These are phyloP conservation scores for Tachyglossus aculeatus DNA, from an alignment of 2,797 vertebrate species.

Conservation along the genomic window DNA sequence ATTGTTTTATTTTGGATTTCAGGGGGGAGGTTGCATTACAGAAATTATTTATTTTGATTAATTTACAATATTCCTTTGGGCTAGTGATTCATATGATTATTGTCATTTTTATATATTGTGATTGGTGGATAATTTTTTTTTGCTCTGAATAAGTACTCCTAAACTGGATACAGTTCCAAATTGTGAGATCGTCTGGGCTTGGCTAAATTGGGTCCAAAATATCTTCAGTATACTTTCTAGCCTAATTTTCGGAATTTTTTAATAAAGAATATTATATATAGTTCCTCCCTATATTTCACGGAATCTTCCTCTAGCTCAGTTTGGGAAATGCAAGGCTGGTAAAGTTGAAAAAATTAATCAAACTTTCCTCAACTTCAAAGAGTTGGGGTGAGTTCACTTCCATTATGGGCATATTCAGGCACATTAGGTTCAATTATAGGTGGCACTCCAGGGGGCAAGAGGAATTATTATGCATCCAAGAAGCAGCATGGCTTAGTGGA, in stretches of 20 bases:
- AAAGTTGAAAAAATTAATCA: too few species aligned
- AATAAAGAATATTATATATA: too few species aligned
- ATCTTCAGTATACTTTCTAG: neutral
- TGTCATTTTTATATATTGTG: constrained; percentile 11
- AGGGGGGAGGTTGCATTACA: too few species aligned
- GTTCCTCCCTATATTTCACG: neutral
- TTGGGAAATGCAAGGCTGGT: neutral
- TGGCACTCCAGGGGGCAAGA: too few species aligned
- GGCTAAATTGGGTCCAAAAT: neutral
- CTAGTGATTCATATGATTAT: neutral
- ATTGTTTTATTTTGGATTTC: too few species aligned
- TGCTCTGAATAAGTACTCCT: constrained; percentile 1
- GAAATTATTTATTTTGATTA: too few species aligned
- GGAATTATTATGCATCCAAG: too few species aligned
- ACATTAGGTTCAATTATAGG: too few species aligned
- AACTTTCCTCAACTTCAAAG: too few species aligned
- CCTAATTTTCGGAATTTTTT: constrained; percentile 1
- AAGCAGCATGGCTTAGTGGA: too few species aligned
- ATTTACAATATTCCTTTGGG: neutral
- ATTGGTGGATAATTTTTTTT: constrained; percentile 4
- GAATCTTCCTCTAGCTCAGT: neutral
- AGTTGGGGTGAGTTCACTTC: too few species aligned
- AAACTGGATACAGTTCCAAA: neutral
- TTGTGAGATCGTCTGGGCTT: neutral
- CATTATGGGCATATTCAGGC: too few species aligned